Conservation (phyloP, 1,140 invertebrate genomes). For the Panagrolaimus sp. region DNA sequence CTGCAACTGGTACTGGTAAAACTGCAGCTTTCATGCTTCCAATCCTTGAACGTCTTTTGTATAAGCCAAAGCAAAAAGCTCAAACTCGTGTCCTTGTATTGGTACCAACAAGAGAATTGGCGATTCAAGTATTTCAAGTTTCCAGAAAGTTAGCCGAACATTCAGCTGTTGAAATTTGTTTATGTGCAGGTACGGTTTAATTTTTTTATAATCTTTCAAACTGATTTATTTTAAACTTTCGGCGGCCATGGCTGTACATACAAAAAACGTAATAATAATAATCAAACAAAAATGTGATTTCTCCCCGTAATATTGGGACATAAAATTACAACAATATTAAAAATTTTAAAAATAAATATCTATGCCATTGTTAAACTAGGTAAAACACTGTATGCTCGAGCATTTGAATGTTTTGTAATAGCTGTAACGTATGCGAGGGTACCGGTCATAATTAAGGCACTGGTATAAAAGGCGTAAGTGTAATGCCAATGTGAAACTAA, state of each 20-base stretch:
- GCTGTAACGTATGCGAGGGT: conserved; percentile 51
- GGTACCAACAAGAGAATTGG: conserved; percentile 88
- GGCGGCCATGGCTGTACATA: not conserved
- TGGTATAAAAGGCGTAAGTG: conserved; percentile 58
- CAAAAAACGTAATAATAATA: conserved; percentile 11
- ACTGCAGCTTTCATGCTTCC: conserved; percentile 97
- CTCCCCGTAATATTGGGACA: too few species aligned
- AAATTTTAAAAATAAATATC: too few species aligned
- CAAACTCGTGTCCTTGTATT: conserved; percentile 82
- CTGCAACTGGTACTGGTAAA: conserved; percentile 95
- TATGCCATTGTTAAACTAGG: conserved; percentile 50
- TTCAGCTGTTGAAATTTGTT: conserved; percentile 65
- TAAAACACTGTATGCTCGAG: conserved; percentile 43
- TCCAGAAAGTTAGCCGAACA: conserved; percentile 81
- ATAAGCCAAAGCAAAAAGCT: conserved; percentile 66
- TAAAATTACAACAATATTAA: too few species aligned
- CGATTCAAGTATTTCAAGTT: conserved; percentile 67
- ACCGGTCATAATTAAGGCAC: conserved; percentile 38
- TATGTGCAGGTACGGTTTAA: conserved; percentile 62
- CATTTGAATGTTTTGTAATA: conserved; percentile 57
- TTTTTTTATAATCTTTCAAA: conserved; percentile 4
- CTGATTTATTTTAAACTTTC: not conserved
- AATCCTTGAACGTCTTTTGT: conserved; percentile 84
- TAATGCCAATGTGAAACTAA: conserved; percentile 54
- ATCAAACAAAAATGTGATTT: not conserved